phyloP scores from a whole-genome alignment of 2,113 vertebrate species.

The Myiopsitta monachus region DNA sequence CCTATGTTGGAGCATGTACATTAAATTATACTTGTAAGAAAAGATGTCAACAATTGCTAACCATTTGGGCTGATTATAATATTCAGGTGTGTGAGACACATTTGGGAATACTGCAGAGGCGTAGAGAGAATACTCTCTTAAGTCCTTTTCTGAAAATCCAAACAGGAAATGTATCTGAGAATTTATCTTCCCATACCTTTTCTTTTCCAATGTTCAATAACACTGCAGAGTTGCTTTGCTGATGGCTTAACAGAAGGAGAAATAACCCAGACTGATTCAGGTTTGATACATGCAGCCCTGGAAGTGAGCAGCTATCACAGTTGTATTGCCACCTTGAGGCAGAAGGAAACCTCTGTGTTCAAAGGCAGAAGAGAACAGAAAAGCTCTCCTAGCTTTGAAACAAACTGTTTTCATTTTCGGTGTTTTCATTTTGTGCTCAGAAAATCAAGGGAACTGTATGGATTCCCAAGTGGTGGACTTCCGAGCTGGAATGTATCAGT shows the following conservation, averaged over 20 bases:
- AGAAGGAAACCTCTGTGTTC: not conserved
- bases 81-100: accelerated
- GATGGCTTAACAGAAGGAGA: not conserved
- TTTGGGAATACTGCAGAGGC: not conserved
- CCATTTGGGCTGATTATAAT: not conserved
- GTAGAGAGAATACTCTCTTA: not conserved
- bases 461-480: not conserved
- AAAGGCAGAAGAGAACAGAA: not conserved
- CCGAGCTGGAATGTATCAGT: not conserved
- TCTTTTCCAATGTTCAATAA: not conserved
- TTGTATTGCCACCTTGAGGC: constrained; percentile 48
- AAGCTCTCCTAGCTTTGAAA: not conserved
- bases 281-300: not conserved
- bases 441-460: not conserved
- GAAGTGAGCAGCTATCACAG: not conserved
- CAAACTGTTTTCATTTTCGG: not conserved
- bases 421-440: not conserved
- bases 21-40: not conserved
- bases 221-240: not conserved
- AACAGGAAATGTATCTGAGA: not conserved
- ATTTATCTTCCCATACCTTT: not conserved
- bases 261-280: not conserved
- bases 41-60: not conserved
- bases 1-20: not conserved
- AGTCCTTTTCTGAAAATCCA: not conserved